Evolutionary conservation across 2,797 vertebrate species (phyloP), one percentile per base, ranked within the genome.

Genomic region (Acipenser oxyrinchus): DNA sequence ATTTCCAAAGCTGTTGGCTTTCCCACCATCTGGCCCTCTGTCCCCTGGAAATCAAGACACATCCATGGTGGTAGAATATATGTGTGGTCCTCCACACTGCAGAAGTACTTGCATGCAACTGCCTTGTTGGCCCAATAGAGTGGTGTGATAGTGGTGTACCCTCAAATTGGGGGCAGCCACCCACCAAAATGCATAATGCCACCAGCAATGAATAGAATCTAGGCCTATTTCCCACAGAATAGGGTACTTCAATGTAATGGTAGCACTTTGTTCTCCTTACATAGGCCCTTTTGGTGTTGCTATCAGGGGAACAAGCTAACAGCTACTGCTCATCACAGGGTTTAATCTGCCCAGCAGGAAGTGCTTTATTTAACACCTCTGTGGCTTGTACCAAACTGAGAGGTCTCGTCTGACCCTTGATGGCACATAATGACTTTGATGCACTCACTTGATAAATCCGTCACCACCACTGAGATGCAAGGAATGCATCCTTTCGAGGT

Each of bases 11-110:
- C 53, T 58, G 23, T 63, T 60, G 59, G 23, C 60, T 49, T 63
- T 70, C 69, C 62, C 69, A 63, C 60, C 69, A 70, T 18, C 60
- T 70, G 69, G 61, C 52, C 8, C 8, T 6, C 60, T 18, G 8
- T 63, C n/a, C 50, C 12, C 2, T 13, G 11, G 51, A 51, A 61
- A 18, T 48, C 37, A 7, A n/a, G 7, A 10, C 7, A 12, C 37
- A 60, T 57, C 60, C 65, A 57, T n/a, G 12, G 23, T 53, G 52
- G 12, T 52, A 11, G 52, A 70, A 12, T 11, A 18, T 6, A 53
- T 63, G 69, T 70, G 69, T 63, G 61, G 52, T 63, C 69, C 15
- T n/a, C 49, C 8, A 48, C 37, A 37, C 37, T 37, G 37, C 18
- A 18, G 11, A 49, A 49, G 49, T 49, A 18, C 60, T 18, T 9